Percentiles rank a stretch among this genome's conserved stretches.
phyloP scores from a whole-genome alignment of 2,888 invertebrate species.

The Drosophila buzzatii region DNA sequence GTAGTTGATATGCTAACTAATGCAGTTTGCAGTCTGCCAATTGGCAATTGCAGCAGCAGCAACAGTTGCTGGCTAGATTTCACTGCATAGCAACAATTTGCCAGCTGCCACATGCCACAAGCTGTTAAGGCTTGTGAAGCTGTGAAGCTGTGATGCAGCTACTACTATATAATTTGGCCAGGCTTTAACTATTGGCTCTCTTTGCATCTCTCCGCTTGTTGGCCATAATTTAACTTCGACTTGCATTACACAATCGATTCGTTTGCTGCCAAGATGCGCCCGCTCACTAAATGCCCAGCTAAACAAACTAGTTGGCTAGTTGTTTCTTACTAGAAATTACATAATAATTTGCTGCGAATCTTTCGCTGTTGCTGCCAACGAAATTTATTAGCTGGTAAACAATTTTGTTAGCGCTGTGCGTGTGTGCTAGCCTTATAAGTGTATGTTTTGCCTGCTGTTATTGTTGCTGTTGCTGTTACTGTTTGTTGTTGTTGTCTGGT shows the following conservation, averaged over 20 bases:
- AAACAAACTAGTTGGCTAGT: background rate
- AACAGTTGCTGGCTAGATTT: slow-evolving; percentile 42
- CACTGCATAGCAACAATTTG: slow-evolving; percentile 42
- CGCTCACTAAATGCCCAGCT: slow-evolving; percentile 50
- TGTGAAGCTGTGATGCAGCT: slow-evolving; percentile 46
- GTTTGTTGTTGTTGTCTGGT: slow-evolving; percentile 28
- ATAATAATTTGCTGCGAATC: slow-evolving; percentile 47
- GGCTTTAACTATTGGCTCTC: slow-evolving; percentile 1
- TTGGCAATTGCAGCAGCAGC: slow-evolving; percentile 20
- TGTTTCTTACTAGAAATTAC: slow-evolving; percentile 30
- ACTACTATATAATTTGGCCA: slow-evolving; percentile 45
- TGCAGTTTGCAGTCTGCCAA: slow-evolving; percentile 27
- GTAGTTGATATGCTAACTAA: slow-evolving; percentile 52
- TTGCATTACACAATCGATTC: slow-evolving; percentile 57
- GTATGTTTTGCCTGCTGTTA: slow-evolving; percentile 6
- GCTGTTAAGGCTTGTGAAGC: slow-evolving; percentile 44
- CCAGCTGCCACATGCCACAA: slow-evolving; percentile 73
- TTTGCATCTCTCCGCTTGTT: slow-evolving; percentile 3
- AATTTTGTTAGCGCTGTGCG: slow-evolving; percentile 45
- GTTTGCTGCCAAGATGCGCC: slow-evolving; percentile 34
- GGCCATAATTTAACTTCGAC: slow-evolving; percentile 40
- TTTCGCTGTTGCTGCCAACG: slow-evolving; percentile 14
- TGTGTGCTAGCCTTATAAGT: slow-evolving; percentile 12
- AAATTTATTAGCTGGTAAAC: slow-evolving; percentile 65
- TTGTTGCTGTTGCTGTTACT: slow-evolving; percentile 6